Evolutionary conservation across 2,113 vertebrate species (phyloP).

Genomic region (Corvus hawaiiensis): DNA sequence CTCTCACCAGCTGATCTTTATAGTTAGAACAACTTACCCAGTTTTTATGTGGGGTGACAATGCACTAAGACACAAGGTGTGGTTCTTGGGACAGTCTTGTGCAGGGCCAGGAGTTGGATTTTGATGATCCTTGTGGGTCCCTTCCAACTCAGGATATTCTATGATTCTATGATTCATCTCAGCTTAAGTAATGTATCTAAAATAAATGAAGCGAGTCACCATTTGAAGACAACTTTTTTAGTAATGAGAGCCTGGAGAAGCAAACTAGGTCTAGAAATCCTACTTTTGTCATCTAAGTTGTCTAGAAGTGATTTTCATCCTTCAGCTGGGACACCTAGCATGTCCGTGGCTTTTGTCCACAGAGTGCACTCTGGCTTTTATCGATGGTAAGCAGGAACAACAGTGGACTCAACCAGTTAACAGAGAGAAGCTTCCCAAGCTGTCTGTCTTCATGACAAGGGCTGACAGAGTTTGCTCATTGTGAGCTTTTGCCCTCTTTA

Average conservation of each 20-base stretch:
- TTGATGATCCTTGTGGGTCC: neutral
- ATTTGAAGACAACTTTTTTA: neutral
- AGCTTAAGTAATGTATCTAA: neutral
- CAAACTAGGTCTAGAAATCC: neutral
- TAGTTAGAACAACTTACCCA: neutral
- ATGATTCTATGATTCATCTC: neutral
- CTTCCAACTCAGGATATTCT: neutral
- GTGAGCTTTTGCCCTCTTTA: neutral
- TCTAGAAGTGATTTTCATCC: neutral
- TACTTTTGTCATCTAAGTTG: neutral
- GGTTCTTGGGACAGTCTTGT: neutral
- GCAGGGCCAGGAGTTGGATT: neutral
- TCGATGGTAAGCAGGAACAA: accelerated
- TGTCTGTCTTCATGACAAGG: neutral
- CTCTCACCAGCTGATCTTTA: neutral
- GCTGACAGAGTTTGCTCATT: neutral
- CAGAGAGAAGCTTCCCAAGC: neutral
- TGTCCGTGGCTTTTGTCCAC: neutral
- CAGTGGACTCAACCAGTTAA: neutral
- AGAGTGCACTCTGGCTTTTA: neutral
- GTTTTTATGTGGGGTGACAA: neutral
- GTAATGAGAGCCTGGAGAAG: neutral
- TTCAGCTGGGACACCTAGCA: neutral
- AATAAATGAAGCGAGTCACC: neutral
- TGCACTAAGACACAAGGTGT: neutral